A percentile compares a stretch with the other conserved stretches of the same genome.
Conservation (phyloP, 30 jellyfish, hydroid and myxozoan species). For the Aurelia coerulea region DNA sequence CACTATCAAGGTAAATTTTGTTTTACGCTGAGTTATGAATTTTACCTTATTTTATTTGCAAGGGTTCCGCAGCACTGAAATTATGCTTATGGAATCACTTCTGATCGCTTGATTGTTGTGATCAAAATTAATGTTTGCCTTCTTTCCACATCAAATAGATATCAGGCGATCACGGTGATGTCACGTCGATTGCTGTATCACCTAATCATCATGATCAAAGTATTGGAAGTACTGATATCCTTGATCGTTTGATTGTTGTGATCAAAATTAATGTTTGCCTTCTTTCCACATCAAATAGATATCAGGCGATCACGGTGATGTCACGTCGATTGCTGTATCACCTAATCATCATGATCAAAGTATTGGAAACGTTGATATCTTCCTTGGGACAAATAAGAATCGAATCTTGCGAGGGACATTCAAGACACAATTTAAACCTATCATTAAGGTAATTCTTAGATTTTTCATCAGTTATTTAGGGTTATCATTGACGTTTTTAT, state of each 20-base stretch:
- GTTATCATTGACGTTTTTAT: no score
- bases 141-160: background rate
- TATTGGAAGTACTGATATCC: constrained; percentile 32
- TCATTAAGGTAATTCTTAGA: constrained; percentile 27
- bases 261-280: no score
- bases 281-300: background rate
- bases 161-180: constrained; percentile 64
- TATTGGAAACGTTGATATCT: constrained; percentile 43
- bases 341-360: constrained; percentile 55
- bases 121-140: no score
- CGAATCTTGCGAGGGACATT: constrained; percentile 51
- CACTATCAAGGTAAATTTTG: constrained; percentile 16
- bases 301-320: constrained; percentile 64
- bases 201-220: constrained; percentile 55
- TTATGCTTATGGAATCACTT: no score
- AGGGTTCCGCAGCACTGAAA: no score
- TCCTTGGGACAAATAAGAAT: constrained; percentile 55
- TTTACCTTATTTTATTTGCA: no score
- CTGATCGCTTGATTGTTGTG: no score
- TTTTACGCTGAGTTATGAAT: no score
- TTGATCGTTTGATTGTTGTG: no score
- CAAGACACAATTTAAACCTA: constrained; percentile 40
- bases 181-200: constrained; percentile 59
- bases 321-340: constrained; percentile 59
- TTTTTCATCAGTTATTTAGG: no score